Evolutionary conservation across 2,113 vertebrate genomes (phyloP), one percentile per base, ranked within the genome.

Genomic region (Otolemur garnettii): DNA sequence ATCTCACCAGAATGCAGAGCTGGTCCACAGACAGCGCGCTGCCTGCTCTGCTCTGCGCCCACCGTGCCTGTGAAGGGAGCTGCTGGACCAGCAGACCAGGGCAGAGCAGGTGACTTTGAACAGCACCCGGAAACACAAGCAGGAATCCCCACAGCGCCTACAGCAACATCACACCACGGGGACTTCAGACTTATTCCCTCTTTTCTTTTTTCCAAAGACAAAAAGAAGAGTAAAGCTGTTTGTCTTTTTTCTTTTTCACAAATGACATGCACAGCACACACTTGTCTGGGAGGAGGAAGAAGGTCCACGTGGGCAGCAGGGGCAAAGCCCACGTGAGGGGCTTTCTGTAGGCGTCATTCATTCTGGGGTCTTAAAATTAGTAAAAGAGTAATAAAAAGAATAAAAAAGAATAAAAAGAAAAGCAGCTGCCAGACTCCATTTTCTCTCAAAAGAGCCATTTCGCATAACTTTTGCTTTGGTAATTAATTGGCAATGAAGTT

Each of bases 231-330:
- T 17, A 28, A 81, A 87, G 64, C 26, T 22, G 53, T 35, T 55
- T n/a, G 80, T 85, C 77, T 19, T 72, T 14, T 22, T 17, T n/a
- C 83, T 15, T 19, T 19, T 5, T 4, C 45, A 28, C 68, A 50
- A 50, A 4, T 11, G 74, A 14, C 17, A 6, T 8, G 7, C 11
- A 26, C 1, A 7, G 30, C 21, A 4, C 9, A 7, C 1, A 22
- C 68, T 66, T 30, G 45, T 38, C 38, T 38, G 38, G 38, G 38
- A 38, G 38, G 38, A 38, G 38, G 38, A 38, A 38, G 38, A 38
- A 38, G 38, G 38, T 38, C 38, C 38, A 38, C 38, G 38, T 38
- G 38, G 38, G 38, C 38, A 38, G 38, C 38, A 38, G 38, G 38
- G 38, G 38, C 38, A 38, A 38, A 38, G 38, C 38, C 38, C 38